Evolutionary conservation across 2,888 invertebrate species (phyloP), one percentile per base, ranked within the genome.

Genomic region (Kryphioiulus occultus): DNA sequence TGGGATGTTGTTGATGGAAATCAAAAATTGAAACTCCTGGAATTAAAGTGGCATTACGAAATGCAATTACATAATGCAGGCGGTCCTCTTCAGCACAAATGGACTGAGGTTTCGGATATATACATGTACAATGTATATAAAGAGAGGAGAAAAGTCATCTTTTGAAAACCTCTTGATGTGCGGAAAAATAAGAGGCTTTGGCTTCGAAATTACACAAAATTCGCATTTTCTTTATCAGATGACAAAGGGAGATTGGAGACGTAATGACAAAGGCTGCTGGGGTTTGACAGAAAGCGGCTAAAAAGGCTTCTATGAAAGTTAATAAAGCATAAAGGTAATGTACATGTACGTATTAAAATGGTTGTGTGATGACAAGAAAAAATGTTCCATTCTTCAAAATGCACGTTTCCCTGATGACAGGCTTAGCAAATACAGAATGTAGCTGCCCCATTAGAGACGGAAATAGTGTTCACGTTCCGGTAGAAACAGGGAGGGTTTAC

Each of bases 41-140:
- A 53, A 53, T 53, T 53, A 53, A 53, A 53, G 53, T 53, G 53
- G 53, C 53, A 53, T 53, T 53, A 53, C 53, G 53, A 53, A 53
- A 53, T 53, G 53, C 53, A 53, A 53, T 53, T 53, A 53, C 53
- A 53, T 53, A 12, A 53, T 17, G 53, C 19, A 17, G 53, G 53
- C 53, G 4, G 53, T 4, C 4, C 19, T 17, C 53, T 15, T 9
- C 47, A 47, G 15, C 17, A 53, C 12, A 15, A 53, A 53, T 53
- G 53, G 15, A 15, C 12, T 17, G 47, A 2, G 12, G 4, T 4
- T 53, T 15, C 15, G 53, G 53, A n/a, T n/a, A n/a, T n/a, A n/a
- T n/a, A n/a, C n/a, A n/a, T n/a, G n/a, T n/a, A n/a, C n/a, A n/a
- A n/a, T n/a, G n/a, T n/a, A n/a, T n/a, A 9, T 17, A 53, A 53